Conservation (phyloP, 2,113 vertebrate species). For the Ranitomeya imitator region DNA sequence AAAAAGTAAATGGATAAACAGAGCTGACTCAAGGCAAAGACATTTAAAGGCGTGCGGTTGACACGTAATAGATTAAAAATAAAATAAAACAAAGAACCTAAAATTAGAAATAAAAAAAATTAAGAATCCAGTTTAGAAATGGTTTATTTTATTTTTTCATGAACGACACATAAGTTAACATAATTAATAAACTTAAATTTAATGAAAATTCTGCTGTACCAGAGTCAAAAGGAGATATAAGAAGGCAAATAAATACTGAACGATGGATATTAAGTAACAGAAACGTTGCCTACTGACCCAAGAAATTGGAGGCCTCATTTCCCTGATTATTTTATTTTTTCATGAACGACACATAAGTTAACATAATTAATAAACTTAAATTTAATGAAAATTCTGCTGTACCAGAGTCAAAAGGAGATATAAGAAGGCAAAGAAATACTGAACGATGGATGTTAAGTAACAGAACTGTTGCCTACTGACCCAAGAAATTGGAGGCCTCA, state of each 20-base stretch:
- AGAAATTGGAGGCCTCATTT: neutral
- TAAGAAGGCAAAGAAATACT: neutral
- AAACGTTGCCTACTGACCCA: neutral
- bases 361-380: neutral
- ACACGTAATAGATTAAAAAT: neutral
- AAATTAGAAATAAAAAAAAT: neutral
- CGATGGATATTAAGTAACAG: neutral
- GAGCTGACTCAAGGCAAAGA: conserved; percentile 27
- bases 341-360: neutral
- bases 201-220: neutral
- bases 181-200: neutral
- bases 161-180: neutral
- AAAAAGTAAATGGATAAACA: conserved; percentile 39
- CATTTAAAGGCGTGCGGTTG: neutral
- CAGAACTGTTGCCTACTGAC: neutral
- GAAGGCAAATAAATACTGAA: neutral
- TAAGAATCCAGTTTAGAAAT: neutral
- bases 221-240: neutral
- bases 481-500: neutral
- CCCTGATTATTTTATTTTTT: neutral
- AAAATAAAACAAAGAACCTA: neutral
- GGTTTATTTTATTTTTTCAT: neutral
- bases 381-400: neutral
- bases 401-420: neutral
- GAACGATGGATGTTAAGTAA: neutral